phyloP scores from a whole-genome alignment of 2,113 vertebrate species.

The Clupea harengus region DNA sequence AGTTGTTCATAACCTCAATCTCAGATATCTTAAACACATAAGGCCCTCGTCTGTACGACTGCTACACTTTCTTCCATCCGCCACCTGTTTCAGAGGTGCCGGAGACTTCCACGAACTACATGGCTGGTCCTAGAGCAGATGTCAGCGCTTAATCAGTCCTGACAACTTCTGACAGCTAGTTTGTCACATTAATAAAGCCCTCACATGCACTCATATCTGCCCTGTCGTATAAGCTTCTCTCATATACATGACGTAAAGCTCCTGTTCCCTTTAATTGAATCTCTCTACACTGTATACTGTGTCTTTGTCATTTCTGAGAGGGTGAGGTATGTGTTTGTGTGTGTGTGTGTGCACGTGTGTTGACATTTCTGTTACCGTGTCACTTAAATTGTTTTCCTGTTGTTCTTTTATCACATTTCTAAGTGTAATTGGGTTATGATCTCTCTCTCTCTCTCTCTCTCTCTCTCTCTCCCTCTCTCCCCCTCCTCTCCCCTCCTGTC shows the following conservation, averaged over 20 bases:
- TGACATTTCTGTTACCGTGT: neutral
- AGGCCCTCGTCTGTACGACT: neutral
- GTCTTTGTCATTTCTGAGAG: neutral
- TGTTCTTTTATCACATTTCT: neutral
- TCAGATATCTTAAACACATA: neutral
- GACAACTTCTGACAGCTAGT: neutral
- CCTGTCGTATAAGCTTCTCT: neutral
- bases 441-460: neutral
- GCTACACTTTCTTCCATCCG: neutral
- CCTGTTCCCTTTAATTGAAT: neutral
- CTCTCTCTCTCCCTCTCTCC: neutral
- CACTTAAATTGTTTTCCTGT: neutral
- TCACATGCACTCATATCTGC: neutral
- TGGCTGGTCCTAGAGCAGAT: neutral
- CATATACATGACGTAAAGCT: neutral
- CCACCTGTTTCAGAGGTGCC: neutral
- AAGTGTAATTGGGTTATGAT: neutral
- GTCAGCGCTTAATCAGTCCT: neutral
- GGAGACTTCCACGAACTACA: neutral
- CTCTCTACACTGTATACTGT: neutral
- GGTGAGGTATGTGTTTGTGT: neutral
- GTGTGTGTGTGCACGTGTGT: neutral
- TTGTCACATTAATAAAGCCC: constrained; percentile 6
- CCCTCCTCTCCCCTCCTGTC: neutral
- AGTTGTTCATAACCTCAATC: too few species aligned